Evolutionary conservation across 2,113 vertebrate genomes (phyloP).

Genomic region (Garra rufa): DNA sequence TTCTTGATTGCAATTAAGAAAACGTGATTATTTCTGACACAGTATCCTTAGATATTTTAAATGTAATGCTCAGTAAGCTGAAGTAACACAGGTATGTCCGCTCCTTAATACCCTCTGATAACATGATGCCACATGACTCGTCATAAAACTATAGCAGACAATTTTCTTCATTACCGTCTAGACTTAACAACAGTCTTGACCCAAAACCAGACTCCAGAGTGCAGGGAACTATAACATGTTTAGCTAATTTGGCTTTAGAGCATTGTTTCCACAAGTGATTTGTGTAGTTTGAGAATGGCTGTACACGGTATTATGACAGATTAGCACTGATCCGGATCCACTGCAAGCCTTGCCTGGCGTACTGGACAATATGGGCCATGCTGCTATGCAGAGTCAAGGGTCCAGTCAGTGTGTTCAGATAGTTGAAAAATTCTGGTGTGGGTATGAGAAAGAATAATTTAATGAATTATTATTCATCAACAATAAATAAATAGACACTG

Average conservation of each 20-base stretch:
- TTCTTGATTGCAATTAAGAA: background rate
- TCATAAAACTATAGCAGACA: background rate
- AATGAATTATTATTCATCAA: background rate
- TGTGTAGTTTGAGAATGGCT: background rate
- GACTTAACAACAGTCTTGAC: background rate
- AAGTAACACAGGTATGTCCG: background rate
- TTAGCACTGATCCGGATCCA: conserved; percentile 93
- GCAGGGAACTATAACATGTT: background rate
- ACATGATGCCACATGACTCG: background rate
- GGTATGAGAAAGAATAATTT: conserved; percentile 45
- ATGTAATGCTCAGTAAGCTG: conserved; percentile 7
- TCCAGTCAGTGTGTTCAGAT: conserved; percentile 94
- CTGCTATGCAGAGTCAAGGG: conserved; percentile 96
- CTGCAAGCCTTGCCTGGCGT: conserved; percentile 95
- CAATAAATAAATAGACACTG: background rate
- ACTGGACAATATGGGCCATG: conserved; percentile 94
- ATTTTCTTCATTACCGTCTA: background rate
- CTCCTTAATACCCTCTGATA: background rate
- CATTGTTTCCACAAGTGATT: conserved; percentile 8
- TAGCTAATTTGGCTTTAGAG: background rate
- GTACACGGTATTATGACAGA: conserved; percentile 75
- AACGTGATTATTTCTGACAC: background rate
- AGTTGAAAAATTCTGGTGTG: conserved; percentile 93
- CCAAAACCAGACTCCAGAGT: background rate
- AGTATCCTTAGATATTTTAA: background rate